phyloP scores from a whole-genome alignment of 1,140 invertebrate species.

The Papilio polyxenes region DNA sequence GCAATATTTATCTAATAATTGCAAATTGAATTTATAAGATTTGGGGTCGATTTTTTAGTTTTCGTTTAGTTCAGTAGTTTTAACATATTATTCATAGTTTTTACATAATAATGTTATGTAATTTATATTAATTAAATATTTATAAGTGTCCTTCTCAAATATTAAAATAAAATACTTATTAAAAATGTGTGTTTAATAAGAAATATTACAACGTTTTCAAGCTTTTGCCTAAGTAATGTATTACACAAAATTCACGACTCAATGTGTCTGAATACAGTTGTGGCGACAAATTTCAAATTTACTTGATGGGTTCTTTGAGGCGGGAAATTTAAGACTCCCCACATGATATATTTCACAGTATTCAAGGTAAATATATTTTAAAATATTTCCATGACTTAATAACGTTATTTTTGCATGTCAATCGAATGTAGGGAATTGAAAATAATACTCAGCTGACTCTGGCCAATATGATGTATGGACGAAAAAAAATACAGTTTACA shows the following conservation, averaged over 20 bases:
- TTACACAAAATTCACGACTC: neutral
- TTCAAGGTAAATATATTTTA: neutral
- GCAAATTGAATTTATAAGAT: no score
- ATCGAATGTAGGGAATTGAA: no score
- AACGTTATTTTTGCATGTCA: no score
- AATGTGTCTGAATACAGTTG: neutral
- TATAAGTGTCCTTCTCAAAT: neutral
- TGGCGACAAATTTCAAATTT: conserved; percentile 11
- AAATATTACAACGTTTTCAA: neutral
- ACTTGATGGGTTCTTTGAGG: neutral
- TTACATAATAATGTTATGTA: no score
- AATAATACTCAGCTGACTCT: no score
- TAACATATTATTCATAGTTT: no score
- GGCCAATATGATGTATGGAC: no score
- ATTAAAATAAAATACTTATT: neutral
- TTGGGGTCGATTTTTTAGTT: no score
- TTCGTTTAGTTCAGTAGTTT: no score
- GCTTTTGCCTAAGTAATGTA: neutral
- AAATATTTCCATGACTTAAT: neutral
- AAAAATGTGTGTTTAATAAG: neutral
- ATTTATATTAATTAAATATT: no score
- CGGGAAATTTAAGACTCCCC: conserved; percentile 4
- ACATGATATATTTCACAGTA: neutral
- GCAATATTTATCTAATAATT: no score
- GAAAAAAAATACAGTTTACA: no score